These are phyloP conservation scores for Diabrotica balteata DNA, from an alignment of 2,888 invertebrate genomes.

Conservation along the genomic window DNA sequence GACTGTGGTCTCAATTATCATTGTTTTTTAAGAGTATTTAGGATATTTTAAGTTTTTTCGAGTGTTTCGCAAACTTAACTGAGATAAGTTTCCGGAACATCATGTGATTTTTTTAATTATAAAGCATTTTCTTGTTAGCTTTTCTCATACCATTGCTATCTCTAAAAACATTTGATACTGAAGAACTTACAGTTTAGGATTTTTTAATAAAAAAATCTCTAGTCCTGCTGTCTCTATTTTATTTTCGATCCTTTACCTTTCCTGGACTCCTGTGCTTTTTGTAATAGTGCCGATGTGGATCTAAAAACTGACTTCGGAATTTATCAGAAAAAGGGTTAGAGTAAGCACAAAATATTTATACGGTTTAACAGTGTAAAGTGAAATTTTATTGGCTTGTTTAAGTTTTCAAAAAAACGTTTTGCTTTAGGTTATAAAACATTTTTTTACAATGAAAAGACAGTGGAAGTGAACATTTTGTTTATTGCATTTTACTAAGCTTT, in stretches of 20 bases:
- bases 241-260: constrained; percentile 33
- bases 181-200: constrained; percentile 65
- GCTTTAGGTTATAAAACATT: constrained; percentile 8
- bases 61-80: constrained; percentile 34
- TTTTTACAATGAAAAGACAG: no score
- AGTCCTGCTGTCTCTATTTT: constrained; percentile 68
- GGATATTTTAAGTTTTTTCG: constrained; percentile 49
- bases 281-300: constrained; percentile 26
- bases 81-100: constrained; percentile 24
- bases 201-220: constrained; percentile 69
- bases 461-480: no score
- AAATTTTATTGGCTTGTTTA: not conserved
- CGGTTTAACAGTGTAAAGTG: constrained; percentile 14
- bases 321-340: constrained; percentile 20
- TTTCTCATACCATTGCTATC: constrained; percentile 60
- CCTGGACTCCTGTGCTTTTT: constrained; percentile 17
- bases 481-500: no score
- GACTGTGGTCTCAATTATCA: constrained; percentile 56
- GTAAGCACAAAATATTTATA: constrained; percentile 38
- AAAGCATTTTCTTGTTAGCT: constrained; percentile 67
- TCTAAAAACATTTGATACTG: constrained; percentile 68
- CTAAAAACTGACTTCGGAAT: constrained; percentile 14
- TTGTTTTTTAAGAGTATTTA: constrained; percentile 52
- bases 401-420: constrained; percentile 1
- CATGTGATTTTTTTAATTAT: constrained; percentile 39